Conservation (phyloP, 1,140 invertebrate species). For the Leptopilina clavipes region DNA sequence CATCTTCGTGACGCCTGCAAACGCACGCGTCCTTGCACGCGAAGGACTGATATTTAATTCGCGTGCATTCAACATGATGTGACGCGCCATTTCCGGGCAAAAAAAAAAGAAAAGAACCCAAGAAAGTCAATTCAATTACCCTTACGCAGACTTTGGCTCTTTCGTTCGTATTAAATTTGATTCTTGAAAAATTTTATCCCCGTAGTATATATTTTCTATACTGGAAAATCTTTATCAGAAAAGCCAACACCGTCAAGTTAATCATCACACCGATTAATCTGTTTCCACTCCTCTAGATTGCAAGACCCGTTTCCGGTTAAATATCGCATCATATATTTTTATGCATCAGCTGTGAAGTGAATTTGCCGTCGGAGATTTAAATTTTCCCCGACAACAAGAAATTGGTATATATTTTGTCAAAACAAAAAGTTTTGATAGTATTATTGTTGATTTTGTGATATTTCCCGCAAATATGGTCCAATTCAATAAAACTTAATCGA, state of each 20-base stretch:
- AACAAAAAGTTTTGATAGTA: too few relatives aligned
- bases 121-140: constrained; percentile 55
- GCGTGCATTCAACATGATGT: constrained; percentile 59
- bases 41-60: constrained; percentile 69
- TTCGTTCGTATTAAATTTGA: too few relatives aligned
- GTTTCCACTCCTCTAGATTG: background rate
- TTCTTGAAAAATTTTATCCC: too few relatives aligned
- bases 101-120: constrained; percentile 43
- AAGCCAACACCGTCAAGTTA: background rate
- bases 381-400: too few relatives aligned
- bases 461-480: too few relatives aligned
- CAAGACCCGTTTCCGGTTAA: constrained; percentile 41
- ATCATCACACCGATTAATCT: constrained; percentile 45
- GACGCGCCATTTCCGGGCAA: constrained; percentile 50
- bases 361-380: background rate
- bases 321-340: constrained; percentile 22
- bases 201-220: too few relatives aligned
- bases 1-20: constrained; percentile 66
- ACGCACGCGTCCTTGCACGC: constrained; percentile 65
- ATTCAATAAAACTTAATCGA: too few relatives aligned
- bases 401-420: too few relatives aligned
- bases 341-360: constrained; percentile 5
- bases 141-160: too few relatives aligned
- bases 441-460: too few relatives aligned
- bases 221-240: background rate